Conservation (phyloP, 2,888 invertebrate species). For the Cerastis leucographa region DNA sequence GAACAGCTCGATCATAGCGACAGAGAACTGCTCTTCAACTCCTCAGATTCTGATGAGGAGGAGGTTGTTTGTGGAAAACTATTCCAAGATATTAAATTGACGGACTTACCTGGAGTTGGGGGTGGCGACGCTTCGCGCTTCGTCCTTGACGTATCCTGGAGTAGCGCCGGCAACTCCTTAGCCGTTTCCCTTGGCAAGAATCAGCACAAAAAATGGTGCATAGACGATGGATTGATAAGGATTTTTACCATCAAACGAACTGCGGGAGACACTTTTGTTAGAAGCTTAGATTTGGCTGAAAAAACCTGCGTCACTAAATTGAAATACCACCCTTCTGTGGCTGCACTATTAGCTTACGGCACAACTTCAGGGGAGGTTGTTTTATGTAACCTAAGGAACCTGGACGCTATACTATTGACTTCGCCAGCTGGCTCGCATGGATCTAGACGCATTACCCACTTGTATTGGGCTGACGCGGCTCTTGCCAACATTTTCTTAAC, state of each 20-base stretch:
- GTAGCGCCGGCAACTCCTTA: conserved; percentile 81
- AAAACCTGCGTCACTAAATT: conserved; percentile 83
- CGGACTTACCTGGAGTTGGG: conserved; percentile 70
- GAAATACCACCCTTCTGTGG: conserved; percentile 79
- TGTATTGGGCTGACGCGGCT: conserved; percentile 81
- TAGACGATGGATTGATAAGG: conserved; percentile 81
- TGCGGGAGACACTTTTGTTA: conserved; percentile 87
- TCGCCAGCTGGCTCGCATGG: conserved; percentile 82
- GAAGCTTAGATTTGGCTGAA: conserved; percentile 79
- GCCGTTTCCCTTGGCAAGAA: conserved; percentile 80
- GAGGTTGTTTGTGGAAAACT: conserved; percentile 77
- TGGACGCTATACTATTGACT: conserved; percentile 74
- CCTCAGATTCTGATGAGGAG: conserved; percentile 86
- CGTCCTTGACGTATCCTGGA: conserved; percentile 81
- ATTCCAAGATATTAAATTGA: conserved; percentile 79
- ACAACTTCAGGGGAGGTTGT: conserved; percentile 84
- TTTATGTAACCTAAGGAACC: conserved; percentile 77
- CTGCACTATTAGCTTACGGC: conserved; percentile 83
- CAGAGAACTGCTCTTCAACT: conserved; percentile 71
- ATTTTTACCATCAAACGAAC: conserved; percentile 80
- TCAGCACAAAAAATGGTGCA: conserved; percentile 85
- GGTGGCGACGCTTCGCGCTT: conserved; percentile 79
- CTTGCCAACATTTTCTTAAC: conserved; percentile 78
- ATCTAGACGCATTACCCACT: conserved; percentile 75
- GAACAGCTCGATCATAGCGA: conserved; percentile 82